A percentile compares a stretch with the other conserved stretches of the same genome.
Conservation (phyloP, 1,140 invertebrate genomes). For the Macrocentrus cingulum region DNA sequence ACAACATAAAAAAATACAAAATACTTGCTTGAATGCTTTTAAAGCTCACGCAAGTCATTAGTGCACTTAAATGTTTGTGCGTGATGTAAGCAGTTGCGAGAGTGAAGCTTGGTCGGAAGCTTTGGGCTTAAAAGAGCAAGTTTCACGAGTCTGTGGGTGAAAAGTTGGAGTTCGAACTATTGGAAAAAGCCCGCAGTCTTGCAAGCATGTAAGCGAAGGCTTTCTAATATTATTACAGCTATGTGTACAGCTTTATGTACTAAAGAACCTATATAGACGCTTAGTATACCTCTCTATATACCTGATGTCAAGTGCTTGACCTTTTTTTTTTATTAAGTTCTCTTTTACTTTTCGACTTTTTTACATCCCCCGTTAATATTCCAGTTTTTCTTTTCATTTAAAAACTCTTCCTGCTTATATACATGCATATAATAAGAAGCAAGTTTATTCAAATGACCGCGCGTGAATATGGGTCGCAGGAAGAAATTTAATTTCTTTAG, state of each 20-base stretch:
- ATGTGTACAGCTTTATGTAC: not conserved
- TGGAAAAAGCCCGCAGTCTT: constrained; percentile 35
- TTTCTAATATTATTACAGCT: constrained; percentile 44
- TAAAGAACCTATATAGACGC: not conserved
- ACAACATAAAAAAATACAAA: constrained; percentile 5
- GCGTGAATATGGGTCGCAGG: not conserved
- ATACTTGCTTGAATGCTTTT: too few relatives aligned
- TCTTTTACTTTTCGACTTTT: too few relatives aligned
- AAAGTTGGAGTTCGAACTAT: constrained; percentile 47
- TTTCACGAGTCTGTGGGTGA: constrained; percentile 37
- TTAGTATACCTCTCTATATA: not conserved
- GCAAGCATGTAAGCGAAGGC: constrained; percentile 37
- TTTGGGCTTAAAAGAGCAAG: constrained; percentile 39
- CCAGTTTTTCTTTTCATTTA: constrained; percentile 4
- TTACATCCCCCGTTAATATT: not conserved
- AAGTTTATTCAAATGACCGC: not conserved
- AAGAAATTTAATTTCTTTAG: not conserved
- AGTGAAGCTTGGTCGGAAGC: constrained; percentile 35
- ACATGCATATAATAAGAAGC: not conserved
- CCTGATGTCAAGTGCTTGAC: not conserved
- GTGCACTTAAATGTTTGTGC: constrained; percentile 6
- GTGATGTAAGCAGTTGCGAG: constrained; percentile 9
- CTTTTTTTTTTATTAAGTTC: not conserved
- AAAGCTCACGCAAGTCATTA: not conserved
- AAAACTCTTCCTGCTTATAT: not conserved